Percentiles rank a stretch among this genome's conserved stretches.
These are phyloP conservation scores for Anthopleura xanthogrammica DNA, from an alignment of 92 coral and sea anemone genomes.

Conservation along the genomic window DNA sequence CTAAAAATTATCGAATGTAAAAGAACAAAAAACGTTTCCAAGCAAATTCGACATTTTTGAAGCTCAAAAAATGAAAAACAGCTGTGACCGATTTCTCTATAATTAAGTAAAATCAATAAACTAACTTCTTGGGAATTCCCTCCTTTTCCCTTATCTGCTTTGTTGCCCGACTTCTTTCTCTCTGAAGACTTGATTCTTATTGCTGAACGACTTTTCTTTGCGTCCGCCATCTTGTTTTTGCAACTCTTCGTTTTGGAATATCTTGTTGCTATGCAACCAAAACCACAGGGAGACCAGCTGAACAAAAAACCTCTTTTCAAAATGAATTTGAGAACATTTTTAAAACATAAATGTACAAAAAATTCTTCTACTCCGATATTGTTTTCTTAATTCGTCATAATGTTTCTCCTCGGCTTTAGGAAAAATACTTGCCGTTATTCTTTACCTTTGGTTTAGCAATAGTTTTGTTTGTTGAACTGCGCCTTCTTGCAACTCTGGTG, in stretches of 20 bases:
- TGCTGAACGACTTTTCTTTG: slow-evolving; percentile 78
- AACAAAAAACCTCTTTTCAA: not conserved
- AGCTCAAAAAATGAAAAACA: not conserved
- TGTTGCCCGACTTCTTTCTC: slow-evolving; percentile 54
- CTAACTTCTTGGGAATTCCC: slow-evolving; percentile 56
- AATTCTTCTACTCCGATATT: not conserved
- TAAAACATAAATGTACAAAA: not conserved
- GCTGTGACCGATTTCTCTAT: not conserved
- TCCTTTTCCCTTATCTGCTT: slow-evolving; percentile 41
- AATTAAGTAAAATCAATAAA: not conserved
- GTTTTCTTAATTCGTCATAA: not conserved
- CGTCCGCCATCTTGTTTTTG: slow-evolving; percentile 73
- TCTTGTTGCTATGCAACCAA: slow-evolving; percentile 76
- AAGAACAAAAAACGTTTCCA: not conserved
- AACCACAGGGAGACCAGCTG: slow-evolving; percentile 21
- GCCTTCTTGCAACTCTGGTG: not conserved
- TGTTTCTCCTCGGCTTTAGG: not conserved
- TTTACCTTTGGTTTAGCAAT: not conserved
- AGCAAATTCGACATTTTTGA: not conserved
- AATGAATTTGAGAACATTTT: not conserved
- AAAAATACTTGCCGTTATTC: not conserved
- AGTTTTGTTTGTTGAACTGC: not conserved
- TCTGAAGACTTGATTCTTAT: slow-evolving; percentile 89
- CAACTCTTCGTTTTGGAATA: slow-evolving; percentile 1
- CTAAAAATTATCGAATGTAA: not conserved